These are phyloP conservation scores for Aphidius colemani DNA, from an alignment of 2,888 invertebrate species.

Conservation along the genomic window DNA sequence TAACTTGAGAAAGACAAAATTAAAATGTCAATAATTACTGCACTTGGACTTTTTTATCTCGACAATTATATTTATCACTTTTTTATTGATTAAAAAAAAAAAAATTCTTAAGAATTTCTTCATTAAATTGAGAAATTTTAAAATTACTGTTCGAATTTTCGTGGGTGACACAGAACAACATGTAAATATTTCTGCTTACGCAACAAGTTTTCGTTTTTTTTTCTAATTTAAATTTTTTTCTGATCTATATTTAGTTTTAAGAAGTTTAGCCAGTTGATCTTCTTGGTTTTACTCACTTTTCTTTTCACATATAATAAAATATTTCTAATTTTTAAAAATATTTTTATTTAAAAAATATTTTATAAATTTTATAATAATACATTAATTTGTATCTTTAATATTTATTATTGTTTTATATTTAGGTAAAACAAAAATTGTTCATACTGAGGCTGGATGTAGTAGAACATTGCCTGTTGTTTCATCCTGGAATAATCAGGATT, in stretches of 20 bases:
- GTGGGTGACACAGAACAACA: constrained; percentile 28
- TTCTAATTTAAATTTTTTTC: constrained; percentile 17
- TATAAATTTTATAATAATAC: constrained; percentile 29
- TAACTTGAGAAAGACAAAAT: no score
- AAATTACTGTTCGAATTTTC: no score
- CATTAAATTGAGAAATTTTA: no score
- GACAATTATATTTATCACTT: constrained; percentile 4
- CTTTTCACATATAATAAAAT: not conserved
- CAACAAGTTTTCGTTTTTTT: constrained; percentile 34
- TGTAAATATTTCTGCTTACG: constrained; percentile 32
- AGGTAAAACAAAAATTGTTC: constrained; percentile 54
- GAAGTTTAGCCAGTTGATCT: constrained; percentile 28
- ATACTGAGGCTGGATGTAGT: constrained; percentile 69
- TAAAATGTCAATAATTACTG: not conserved
- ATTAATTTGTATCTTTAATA: constrained; percentile 17
- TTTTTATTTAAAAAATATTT: constrained; percentile 21
- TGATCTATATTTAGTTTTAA: constrained; percentile 36
- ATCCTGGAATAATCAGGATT: constrained; percentile 64
- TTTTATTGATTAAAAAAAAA: no score
- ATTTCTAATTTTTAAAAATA: constrained; percentile 7
- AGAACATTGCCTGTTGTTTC: constrained; percentile 69
- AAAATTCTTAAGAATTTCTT: no score
- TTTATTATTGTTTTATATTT: constrained; percentile 25
- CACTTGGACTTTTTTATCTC: constrained; percentile 6
- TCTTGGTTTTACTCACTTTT: constrained; percentile 18